A percentile compares a stretch with the other conserved stretches of the same genome.
These are phyloP conservation scores for Alligator mississippiensis DNA, from an alignment of 2,113 vertebrate genomes.

Conservation along the genomic window DNA sequence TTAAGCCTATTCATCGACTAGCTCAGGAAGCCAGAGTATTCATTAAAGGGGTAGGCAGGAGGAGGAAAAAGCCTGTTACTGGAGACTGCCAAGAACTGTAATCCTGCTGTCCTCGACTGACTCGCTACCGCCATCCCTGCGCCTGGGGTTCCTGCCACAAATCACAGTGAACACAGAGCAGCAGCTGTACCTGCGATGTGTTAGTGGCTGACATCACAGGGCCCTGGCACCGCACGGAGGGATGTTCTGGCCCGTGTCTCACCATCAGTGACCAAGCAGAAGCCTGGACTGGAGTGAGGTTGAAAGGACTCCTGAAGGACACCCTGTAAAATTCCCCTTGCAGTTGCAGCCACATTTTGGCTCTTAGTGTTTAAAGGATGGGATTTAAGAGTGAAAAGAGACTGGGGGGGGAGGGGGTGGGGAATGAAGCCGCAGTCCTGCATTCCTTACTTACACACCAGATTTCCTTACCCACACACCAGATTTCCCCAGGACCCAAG, in stretches of 20 bases:
- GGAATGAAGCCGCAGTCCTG: background rate
- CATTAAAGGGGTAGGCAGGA: background rate
- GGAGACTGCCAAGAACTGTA: background rate
- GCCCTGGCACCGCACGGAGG: background rate
- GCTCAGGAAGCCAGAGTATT: background rate
- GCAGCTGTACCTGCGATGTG: background rate
- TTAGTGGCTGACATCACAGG: background rate
- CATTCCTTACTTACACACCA: background rate
- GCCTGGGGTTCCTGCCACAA: background rate
- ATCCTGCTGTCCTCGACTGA: background rate
- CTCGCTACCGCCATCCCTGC: no score
- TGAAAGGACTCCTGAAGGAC: background rate
- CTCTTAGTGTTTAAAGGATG: background rate
- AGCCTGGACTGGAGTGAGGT: background rate
- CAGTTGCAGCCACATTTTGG: background rate
- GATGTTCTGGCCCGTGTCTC: background rate
- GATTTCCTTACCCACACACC: background rate
- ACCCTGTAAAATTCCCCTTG: background rate
- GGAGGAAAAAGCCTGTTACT: background rate
- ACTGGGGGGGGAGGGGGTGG: no score
- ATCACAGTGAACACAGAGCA: background rate
- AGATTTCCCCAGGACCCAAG: background rate
- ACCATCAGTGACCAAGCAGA: background rate
- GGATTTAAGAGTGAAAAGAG: background rate
- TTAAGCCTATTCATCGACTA: rapidly evolving